Evolutionary conservation across 2,888 invertebrate genomes (phyloP).

Genomic region (Boloria selene): DNA sequence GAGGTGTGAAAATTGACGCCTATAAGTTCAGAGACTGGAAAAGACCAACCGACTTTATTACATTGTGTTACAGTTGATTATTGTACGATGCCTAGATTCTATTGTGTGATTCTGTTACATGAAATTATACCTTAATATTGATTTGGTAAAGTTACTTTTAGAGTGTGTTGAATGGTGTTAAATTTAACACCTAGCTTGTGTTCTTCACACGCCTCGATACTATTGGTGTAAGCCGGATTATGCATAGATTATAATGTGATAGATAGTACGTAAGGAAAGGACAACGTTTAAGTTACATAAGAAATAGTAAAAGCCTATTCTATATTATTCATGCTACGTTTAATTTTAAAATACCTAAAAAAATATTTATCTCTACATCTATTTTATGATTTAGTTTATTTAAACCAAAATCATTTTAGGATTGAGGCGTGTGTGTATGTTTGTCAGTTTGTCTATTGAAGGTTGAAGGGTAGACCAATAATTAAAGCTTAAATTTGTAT

Average conservation of each 20-base stretch:
- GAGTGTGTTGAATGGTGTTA: conserved; percentile 58
- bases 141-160: conserved; percentile 39
- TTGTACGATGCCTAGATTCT: conserved; percentile 24
- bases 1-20: conserved; percentile 81
- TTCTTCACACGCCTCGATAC: conserved; percentile 56
- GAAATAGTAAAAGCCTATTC: too few species aligned
- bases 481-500: too few species aligned
- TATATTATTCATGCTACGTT: too few species aligned
- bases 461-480: too few species aligned
- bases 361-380: too few species aligned
- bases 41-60: conserved; percentile 45
- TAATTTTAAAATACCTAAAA: too few species aligned
- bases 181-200: conserved; percentile 71
- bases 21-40: conserved; percentile 47
- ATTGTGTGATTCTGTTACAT: conserved; percentile 35
- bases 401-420: too few species aligned
- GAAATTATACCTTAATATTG: conserved; percentile 34
- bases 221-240: conserved; percentile 58
- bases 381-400: too few species aligned
- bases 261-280: conserved; percentile 15
- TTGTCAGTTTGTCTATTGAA: too few species aligned
- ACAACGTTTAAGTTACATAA: not conserved
- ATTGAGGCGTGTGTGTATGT: too few species aligned
- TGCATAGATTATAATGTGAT: conserved; percentile 34
- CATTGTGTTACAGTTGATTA: conserved; percentile 41